These are phyloP conservation scores for Procapra przewalskii DNA, from an alignment of 2,113 vertebrate genomes.

Conservation along the genomic window DNA sequence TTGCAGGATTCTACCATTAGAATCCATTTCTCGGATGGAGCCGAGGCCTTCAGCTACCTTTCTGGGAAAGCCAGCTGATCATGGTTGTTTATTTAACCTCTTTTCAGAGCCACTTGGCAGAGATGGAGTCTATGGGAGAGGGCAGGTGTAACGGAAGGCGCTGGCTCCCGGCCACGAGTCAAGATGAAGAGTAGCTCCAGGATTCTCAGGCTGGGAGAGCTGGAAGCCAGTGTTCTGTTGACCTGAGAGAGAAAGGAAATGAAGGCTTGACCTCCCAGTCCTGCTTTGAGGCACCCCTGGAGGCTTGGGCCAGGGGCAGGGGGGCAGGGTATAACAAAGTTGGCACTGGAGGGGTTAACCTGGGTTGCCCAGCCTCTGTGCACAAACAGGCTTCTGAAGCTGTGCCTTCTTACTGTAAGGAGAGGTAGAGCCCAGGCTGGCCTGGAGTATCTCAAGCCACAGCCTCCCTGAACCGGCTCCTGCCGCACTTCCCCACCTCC, in stretches of 20 bases:
- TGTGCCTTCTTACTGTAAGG: background rate
- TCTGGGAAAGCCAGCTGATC: background rate
- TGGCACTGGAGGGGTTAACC: background rate
- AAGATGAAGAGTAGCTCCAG: background rate
- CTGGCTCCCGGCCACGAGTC: background rate
- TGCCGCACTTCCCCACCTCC: background rate
- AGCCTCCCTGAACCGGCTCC: background rate
- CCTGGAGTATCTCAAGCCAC: too few relatives aligned
- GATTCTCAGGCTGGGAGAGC: background rate
- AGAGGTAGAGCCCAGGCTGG: background rate
- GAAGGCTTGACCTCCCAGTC: background rate
- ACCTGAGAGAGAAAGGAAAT: background rate
- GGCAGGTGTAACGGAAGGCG: background rate
- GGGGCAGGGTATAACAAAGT: background rate
- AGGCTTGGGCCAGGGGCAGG: background rate
- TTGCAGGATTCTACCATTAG: rapidly evolving
- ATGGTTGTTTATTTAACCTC: background rate
- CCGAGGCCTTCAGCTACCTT: background rate
- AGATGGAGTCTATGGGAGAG: background rate
- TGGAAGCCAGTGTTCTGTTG: background rate
- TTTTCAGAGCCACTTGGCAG: background rate
- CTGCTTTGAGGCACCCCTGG: background rate
- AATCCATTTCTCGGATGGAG: background rate
- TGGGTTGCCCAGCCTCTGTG: background rate
- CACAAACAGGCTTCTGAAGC: background rate